Conservation (phyloP, 2,888 invertebrate species). For the Ditula angustiorana region DNA sequence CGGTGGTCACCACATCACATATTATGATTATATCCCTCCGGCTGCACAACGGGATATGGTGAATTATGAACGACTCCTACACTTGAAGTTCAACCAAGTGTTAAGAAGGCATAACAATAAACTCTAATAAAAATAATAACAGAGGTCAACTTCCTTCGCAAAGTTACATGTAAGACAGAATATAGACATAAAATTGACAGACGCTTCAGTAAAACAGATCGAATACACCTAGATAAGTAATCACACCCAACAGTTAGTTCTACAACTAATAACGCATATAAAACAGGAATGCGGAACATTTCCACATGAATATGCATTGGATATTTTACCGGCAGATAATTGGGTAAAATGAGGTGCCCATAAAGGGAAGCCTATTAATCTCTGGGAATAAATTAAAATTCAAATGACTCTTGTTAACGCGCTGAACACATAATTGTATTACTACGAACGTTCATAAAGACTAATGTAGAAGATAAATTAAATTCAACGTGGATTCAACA, state of each 20-base stretch:
- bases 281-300: constrained; percentile 35
- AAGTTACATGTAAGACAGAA: constrained; percentile 15
- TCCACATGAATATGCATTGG: constrained; percentile 48
- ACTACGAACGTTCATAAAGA: not conserved
- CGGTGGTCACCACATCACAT: constrained; percentile 65
- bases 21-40: constrained; percentile 65
- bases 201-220: constrained; percentile 30
- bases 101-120: constrained; percentile 45
- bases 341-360: constrained; percentile 55
- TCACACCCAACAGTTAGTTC: not conserved
- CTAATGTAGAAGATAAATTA: not conserved
- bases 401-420: constrained; percentile 9
- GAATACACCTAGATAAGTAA: not conserved
- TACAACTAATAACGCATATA: constrained; percentile 29
- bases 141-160: constrained; percentile 15
- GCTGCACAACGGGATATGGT: constrained; percentile 76
- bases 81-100: constrained; percentile 46
- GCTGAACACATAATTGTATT: constrained; percentile 10
- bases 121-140: constrained; percentile 24
- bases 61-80: constrained; percentile 78
- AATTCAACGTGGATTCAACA: no score
- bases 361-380: constrained; percentile 51
- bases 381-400: constrained; percentile 40
- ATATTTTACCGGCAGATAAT: constrained; percentile 50
- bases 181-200: constrained; percentile 32